Percentiles rank a stretch among this genome's conserved stretches.
Evolutionary conservation across 2,113 vertebrate genomes (phyloP).

Genomic region (Tinamus guttatus): DNA sequence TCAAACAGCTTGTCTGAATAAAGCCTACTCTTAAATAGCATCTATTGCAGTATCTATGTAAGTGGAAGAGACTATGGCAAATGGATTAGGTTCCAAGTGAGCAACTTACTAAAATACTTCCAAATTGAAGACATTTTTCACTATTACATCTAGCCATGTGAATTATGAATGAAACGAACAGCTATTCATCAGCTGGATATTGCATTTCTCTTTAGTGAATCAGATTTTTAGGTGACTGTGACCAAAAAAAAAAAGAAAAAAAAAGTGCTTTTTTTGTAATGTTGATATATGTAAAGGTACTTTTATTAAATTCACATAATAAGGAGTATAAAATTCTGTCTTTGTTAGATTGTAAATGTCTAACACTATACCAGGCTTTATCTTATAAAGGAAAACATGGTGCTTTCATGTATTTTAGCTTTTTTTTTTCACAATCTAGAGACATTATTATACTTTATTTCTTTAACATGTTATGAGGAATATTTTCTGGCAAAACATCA

Average conservation of each 20-base stretch:
- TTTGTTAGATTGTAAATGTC: background rate
- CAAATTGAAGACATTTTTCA: background rate
- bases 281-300: background rate
- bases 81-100: background rate
- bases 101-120: background rate
- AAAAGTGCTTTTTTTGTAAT: background rate
- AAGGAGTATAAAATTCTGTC: background rate
- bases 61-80: background rate
- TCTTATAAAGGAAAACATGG: background rate
- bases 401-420: background rate
- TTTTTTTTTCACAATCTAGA: background rate
- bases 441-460: accelerated
- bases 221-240: background rate
- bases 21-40: background rate
- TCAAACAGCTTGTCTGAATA: background rate
- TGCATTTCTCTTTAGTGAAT: background rate
- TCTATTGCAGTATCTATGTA: background rate
- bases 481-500: background rate
- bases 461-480: background rate
- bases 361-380: background rate
- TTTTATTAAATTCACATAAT: background rate
- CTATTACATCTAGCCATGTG: background rate
- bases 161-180: background rate
- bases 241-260: background rate
- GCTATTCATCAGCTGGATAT: background rate